A percentile compares a stretch with the other conserved stretches of the same genome.
Evolutionary conservation across 2,113 vertebrate genomes (phyloP).

Genomic region (Oriolus oriolus): DNA sequence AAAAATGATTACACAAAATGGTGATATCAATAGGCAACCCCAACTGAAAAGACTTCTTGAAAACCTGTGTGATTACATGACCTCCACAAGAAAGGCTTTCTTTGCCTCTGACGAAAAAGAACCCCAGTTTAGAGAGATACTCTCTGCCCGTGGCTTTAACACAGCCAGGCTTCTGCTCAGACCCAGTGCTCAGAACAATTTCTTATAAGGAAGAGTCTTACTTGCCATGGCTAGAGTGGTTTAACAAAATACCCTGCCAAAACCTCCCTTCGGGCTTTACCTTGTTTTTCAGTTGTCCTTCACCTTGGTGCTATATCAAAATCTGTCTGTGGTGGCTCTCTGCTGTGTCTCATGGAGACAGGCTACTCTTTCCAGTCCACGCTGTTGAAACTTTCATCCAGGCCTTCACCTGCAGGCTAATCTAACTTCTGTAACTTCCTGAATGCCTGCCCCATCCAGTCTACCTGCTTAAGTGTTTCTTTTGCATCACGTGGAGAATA

Average conservation of each 20-base stretch:
- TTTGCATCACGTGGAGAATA: background rate
- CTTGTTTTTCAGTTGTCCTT: background rate
- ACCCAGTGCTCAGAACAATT: background rate
- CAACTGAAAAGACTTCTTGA: background rate
- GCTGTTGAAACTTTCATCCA: background rate
- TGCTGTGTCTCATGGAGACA: background rate
- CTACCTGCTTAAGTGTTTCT: background rate
- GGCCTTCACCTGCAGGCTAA: background rate
- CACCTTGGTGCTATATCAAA: background rate
- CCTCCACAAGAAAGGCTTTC: background rate
- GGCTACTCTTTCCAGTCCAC: background rate
- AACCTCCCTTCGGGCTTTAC: background rate
- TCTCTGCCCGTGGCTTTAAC: background rate
- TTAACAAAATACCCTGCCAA: background rate
- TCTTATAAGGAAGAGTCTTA: background rate
- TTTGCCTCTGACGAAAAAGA: background rate
- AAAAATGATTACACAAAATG: background rate
- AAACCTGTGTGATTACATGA: background rate
- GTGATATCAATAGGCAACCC: background rate
- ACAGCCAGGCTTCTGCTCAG: background rate
- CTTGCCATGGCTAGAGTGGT: background rate
- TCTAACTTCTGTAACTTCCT: background rate
- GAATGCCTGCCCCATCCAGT: background rate
- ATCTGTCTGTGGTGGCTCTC: background rate
- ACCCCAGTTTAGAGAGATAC: background rate